Evolutionary conservation across 2,797 vertebrate genomes (phyloP).

Genomic region (Synanceia verrucosa): DNA sequence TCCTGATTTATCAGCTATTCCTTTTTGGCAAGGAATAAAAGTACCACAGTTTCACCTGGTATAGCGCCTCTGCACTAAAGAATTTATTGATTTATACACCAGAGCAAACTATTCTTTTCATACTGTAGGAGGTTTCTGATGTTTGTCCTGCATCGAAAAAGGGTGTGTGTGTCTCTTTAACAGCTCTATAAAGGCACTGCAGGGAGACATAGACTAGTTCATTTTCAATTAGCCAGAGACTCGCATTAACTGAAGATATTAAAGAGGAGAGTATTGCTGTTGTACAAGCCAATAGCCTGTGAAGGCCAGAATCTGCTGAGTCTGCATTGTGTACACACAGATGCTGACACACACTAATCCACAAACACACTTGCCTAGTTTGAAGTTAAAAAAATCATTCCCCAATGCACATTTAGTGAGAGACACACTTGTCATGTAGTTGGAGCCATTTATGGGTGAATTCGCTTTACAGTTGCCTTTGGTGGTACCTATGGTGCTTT

Average conservation of each 20-base stretch:
- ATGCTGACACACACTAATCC: slow-evolving; percentile 20
- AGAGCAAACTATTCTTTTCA: slow-evolving; percentile 47
- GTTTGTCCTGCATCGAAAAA: slow-evolving; percentile 39
- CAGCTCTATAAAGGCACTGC: slow-evolving; percentile 68
- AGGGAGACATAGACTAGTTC: slow-evolving; percentile 73
- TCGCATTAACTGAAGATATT: slow-evolving; percentile 80
- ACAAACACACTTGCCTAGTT: slow-evolving; percentile 11
- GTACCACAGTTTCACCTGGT: slow-evolving; percentile 56
- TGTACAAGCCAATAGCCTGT: slow-evolving; percentile 77
- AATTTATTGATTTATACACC: slow-evolving; percentile 60
- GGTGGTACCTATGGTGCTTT: too few relatives aligned
- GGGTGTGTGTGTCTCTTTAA: slow-evolving; percentile 61
- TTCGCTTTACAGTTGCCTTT: slow-evolving; percentile 23
- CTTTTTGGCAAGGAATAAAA: slow-evolving; percentile 59
- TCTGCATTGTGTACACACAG: slow-evolving; percentile 55
- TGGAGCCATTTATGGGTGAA: slow-evolving; percentile 12
- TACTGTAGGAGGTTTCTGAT: slow-evolving; percentile 49
- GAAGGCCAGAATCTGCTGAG: slow-evolving; percentile 76
- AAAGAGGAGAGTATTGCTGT: slow-evolving; percentile 75
- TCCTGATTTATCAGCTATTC: slow-evolving; percentile 75
- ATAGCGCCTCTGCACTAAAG: slow-evolving; percentile 46
- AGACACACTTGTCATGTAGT: slow-evolving; percentile 11
- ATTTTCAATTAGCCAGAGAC: slow-evolving; percentile 83
- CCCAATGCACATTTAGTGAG: slow-evolving; percentile 12
- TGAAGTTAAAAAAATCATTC: slow-evolving; percentile 22